Evolutionary conservation across 2,797 vertebrate species (phyloP).

Genomic region (Enteromius trimaculatus): DNA sequence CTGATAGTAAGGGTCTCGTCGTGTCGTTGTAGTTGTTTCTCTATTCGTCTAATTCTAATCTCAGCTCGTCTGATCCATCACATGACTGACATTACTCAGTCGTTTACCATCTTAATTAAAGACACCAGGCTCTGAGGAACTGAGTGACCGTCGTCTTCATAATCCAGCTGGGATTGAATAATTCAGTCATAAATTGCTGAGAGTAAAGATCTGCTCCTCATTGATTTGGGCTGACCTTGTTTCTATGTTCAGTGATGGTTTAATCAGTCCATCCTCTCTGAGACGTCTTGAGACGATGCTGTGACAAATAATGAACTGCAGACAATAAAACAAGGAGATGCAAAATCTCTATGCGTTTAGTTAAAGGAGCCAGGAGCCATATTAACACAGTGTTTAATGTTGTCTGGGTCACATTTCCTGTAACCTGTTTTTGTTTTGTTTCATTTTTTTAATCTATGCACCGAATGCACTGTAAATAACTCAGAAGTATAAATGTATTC

Average conservation of each 20-base stretch:
- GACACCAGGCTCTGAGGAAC: conserved; percentile 35
- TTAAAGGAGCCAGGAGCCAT: too few relatives aligned
- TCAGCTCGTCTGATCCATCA: conserved; percentile 51
- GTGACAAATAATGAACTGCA: not conserved
- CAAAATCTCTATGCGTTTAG: too few relatives aligned
- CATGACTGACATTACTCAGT: conserved; percentile 44
- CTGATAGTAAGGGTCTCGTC: not conserved
- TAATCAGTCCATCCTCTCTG: conserved; percentile 20
- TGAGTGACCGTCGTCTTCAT: not conserved
- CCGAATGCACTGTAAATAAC: too few relatives aligned
- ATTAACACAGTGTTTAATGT: too few relatives aligned
- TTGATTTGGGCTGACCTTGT: conserved; percentile 43
- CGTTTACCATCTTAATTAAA: conserved; percentile 50
- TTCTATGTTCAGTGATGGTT: conserved; percentile 9
- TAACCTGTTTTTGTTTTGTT: too few relatives aligned
- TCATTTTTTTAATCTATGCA: too few relatives aligned
- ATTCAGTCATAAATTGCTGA: conserved; percentile 47
- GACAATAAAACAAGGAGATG: too few relatives aligned
- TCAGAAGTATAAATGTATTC: too few relatives aligned
- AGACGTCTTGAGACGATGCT: not conserved
- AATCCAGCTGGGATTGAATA: conserved; percentile 40
- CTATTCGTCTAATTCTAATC: conserved; percentile 22
- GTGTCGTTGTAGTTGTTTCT: conserved; percentile 31
- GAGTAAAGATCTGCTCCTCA: conserved; percentile 48
- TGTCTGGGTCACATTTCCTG: too few relatives aligned